Evolutionary conservation across 1,140 invertebrate genomes (phyloP).

Genomic region (Ceratina australensis): DNA sequence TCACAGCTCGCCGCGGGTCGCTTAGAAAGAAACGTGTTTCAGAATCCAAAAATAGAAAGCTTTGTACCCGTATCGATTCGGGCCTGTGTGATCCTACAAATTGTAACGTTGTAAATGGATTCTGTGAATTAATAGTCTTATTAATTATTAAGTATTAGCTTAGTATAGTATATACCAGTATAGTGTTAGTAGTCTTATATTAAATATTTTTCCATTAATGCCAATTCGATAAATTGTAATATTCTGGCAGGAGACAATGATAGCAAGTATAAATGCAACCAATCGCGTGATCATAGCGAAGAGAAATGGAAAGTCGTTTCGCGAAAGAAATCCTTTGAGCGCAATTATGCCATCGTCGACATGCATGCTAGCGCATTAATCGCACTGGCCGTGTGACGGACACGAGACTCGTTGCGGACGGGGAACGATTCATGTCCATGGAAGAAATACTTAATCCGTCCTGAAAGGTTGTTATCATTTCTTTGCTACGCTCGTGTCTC

Average conservation of each 20-base stretch:
- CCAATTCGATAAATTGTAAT: no score
- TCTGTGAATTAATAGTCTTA: no score
- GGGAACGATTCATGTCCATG: slow-evolving; percentile 23
- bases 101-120: no score
- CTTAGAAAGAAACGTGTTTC: no score
- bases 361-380: slow-evolving; percentile 32
- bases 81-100: no score
- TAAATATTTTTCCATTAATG: no score
- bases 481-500: background rate
- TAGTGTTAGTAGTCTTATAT: no score
- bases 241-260: background rate
- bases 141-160: no score
- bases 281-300: background rate
- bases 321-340: background rate
- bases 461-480: slow-evolving; percentile 28
- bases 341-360: slow-evolving; percentile 28
- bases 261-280: background rate
- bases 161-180: no score
- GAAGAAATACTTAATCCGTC: slow-evolving; percentile 19
- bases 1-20: no score
- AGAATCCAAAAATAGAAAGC: no score
- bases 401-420: slow-evolving; percentile 15
- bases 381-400: slow-evolving; percentile 21
- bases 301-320: slow-evolving; percentile 44
- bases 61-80: no score